These are phyloP conservation scores for Sicus ferrugineus DNA, from an alignment of 2,888 invertebrate species.

Conservation along the genomic window DNA sequence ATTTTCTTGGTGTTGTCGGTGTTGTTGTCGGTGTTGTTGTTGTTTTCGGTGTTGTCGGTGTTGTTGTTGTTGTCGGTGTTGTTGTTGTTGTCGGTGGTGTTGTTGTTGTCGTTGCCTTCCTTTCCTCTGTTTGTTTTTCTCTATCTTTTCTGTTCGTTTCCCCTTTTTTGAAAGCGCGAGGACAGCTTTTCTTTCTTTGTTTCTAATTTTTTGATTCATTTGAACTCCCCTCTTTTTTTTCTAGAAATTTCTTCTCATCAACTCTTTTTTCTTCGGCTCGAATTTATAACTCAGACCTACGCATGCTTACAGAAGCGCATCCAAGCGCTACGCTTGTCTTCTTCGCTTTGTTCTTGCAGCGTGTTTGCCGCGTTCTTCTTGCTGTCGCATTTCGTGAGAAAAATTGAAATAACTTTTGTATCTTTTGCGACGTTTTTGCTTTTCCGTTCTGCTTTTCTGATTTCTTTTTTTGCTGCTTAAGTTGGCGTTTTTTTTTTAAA, in stretches of 20 bases:
- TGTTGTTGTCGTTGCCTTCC: not conserved
- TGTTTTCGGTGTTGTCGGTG: too few species aligned
- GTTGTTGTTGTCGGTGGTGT: too few species aligned
- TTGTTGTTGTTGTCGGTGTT: too few species aligned
- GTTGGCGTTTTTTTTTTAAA: not conserved
- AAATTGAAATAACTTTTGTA: constrained; percentile 6
- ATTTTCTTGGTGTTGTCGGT: too few species aligned
- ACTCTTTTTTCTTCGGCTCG: not conserved
- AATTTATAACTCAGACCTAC: not conserved
- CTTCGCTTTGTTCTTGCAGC: not conserved
- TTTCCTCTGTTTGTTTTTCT: not conserved
- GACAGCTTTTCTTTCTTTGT: not conserved
- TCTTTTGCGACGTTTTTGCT: not conserved
- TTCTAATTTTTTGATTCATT: not conserved
- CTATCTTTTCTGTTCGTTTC: not conserved
- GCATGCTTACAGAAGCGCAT: constrained; percentile 23
- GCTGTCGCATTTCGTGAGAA: constrained; percentile 19
- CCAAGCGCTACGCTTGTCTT: not conserved
- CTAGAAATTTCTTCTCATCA: not conserved
- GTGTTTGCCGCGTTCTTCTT: not conserved
- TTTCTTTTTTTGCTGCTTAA: not conserved
- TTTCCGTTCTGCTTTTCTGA: not conserved
- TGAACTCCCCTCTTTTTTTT: not conserved
- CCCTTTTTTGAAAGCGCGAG: not conserved
- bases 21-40: too few species aligned